Evolutionary conservation across 1,140 invertebrate species (phyloP), one percentile per base, ranked within the genome.

Genomic region (Macrotrachela quadricornifera): DNA sequence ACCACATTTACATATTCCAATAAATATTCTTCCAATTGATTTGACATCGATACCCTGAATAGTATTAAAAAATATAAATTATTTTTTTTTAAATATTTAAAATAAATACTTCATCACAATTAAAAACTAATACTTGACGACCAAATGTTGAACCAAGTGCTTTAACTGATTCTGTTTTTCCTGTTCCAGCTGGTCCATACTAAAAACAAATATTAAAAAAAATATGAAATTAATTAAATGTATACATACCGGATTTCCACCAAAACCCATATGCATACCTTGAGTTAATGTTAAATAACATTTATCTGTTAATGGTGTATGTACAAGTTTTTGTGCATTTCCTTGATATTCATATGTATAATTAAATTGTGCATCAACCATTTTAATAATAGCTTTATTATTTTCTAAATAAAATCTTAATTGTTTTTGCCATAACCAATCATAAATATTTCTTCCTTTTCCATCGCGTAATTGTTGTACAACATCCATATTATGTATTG

Each of bases 281-380:
- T 95, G 88, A 15, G 85, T 91, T 38, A 95, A 71, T 18, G 88
- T 90, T 16, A 95, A 73, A 70, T 90, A 96, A 66, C 90, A 95
- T 64, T 87, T 84, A 65, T 95, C 87, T 3, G 87, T 92, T 15
- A 94, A 72, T 16, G 83, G 80, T 0, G 90, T 95, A 62, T 87
- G 79, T 0, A 95, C 90, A 50, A 96, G 73, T 71, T 85, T 86
- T 44, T 80, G 78, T 42, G 79, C 78, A 70, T 86, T 83, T 16
- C 91, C 91, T 63, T 96, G 82, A 69, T 96, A 99, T 68, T 99
- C 94, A 69, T 87, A 97, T 10, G 86, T 83, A 65, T 99, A 97
- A 38, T 80, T 74, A 73, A 96, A 90, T 71, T 86, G 77, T 4
- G 88, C 83, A 65, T 86, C 81, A 4, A 83, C 90, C 79, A 80